These are phyloP conservation scores for Amaurobius ferox DNA, from an alignment of 2,888 invertebrate genomes.

Conservation along the genomic window DNA sequence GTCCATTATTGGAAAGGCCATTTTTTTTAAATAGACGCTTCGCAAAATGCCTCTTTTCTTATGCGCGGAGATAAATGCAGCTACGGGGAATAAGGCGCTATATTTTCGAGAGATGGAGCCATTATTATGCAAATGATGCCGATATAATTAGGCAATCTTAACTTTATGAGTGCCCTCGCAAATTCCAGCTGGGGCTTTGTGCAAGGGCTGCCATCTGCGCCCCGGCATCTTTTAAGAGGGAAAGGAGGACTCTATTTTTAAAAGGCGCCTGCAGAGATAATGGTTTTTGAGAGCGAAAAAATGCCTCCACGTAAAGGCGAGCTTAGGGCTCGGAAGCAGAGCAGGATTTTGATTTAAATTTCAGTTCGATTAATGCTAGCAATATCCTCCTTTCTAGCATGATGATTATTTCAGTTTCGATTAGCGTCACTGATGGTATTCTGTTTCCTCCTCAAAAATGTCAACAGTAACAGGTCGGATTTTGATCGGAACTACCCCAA, in stretches of 20 bases:
- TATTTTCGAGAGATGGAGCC: conserved; percentile 60
- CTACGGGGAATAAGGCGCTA: conserved; percentile 37
- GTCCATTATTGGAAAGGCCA: conserved; percentile 64
- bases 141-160: conserved; percentile 72
- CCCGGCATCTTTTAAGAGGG: conserved; percentile 48
- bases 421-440: neutral
- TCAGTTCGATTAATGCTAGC: conserved; percentile 42
- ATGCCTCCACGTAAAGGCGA: conserved; percentile 24
- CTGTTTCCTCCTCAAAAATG: neutral
- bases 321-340: conserved; percentile 8
- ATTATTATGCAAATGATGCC: conserved; percentile 72
- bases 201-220: conserved; percentile 60
- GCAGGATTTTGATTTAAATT: conserved; percentile 49
- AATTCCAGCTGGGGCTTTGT: conserved; percentile 60
- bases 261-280: conserved; percentile 53
- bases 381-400: neutral
- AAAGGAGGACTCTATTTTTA: conserved; percentile 61
- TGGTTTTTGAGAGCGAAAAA: conserved; percentile 62
- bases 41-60: conserved; percentile 53
- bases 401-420: conserved; percentile 13
- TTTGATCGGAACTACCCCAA: neutral
- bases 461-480: conserved; percentile 2
- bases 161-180: conserved; percentile 61
- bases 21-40: conserved; percentile 38
- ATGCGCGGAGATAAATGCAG: conserved; percentile 46